Evolutionary conservation across 2,797 vertebrate species (phyloP).

Genomic region (Coregonus suidteri): DNA sequence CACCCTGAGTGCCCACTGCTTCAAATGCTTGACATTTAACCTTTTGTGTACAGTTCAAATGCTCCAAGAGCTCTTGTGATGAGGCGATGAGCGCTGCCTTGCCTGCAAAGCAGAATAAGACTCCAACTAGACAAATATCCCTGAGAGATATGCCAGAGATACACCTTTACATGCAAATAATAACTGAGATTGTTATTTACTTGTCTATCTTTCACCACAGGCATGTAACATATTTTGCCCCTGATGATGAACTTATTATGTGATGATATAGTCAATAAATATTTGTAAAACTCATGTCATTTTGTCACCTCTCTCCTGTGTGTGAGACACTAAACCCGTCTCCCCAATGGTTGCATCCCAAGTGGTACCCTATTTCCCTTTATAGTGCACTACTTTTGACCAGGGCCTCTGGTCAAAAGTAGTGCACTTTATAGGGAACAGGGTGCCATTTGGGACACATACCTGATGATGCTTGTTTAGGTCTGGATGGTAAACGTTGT

Average conservation of each 20-base stretch:
- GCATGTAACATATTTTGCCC: too few relatives aligned
- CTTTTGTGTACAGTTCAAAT: conserved; percentile 58
- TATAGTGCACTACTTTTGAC: background rate
- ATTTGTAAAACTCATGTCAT: background rate
- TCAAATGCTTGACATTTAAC: conserved; percentile 80
- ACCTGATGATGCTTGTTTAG: conserved; percentile 29
- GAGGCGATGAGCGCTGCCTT: conserved; percentile 23
- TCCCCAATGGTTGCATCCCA: background rate
- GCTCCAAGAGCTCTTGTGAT: conserved; percentile 42
- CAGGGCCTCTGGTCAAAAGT: too few relatives aligned
- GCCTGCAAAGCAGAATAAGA: conserved; percentile 15
- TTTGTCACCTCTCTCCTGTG: background rate
- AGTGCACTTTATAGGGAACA: too few relatives aligned
- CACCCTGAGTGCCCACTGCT: conserved; percentile 76
- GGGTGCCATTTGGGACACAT: conserved; percentile 15
- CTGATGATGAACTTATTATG: too few relatives aligned
- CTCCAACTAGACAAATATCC: background rate
- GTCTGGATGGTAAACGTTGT: conserved; percentile 64
- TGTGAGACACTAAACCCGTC: background rate
- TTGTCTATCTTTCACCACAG: background rate
- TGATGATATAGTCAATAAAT: too few relatives aligned
- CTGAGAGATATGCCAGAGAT: background rate
- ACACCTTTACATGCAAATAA: background rate
- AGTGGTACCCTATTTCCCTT: conserved; percentile 7
- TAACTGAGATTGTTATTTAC: too few relatives aligned